These are phyloP conservation scores for Misgurnus anguillicaudatus DNA, from an alignment of 2,113 vertebrate genomes.

Conservation along the genomic window DNA sequence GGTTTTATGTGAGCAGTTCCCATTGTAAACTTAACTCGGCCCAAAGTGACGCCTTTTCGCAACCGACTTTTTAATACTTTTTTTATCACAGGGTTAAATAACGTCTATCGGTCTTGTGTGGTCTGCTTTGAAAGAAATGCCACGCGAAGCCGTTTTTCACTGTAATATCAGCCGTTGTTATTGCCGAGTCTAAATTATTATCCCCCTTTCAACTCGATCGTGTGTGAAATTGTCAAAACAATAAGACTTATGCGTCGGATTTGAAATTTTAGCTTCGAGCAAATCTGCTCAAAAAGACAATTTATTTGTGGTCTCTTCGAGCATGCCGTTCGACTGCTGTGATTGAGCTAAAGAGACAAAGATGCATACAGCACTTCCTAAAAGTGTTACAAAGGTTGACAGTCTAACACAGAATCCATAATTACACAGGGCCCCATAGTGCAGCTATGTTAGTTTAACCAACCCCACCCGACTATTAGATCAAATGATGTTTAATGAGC, in stretches of 20 bases:
- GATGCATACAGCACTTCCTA: slow-evolving; percentile 30
- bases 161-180: slow-evolving; percentile 41
- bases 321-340: slow-evolving; percentile 21
- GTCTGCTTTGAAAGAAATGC: slow-evolving; percentile 20
- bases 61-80: slow-evolving; percentile 42
- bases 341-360: slow-evolving; percentile 37
- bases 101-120: slow-evolving; percentile 48
- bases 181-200: slow-evolving; percentile 26
- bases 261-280: slow-evolving; percentile 28
- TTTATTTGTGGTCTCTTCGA: slow-evolving; percentile 11
- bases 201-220: slow-evolving; percentile 31
- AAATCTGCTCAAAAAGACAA: slow-evolving; percentile 10
- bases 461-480: slow-evolving; percentile 78
- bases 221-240: slow-evolving; percentile 44
- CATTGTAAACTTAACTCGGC: slow-evolving; percentile 62
- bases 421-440: slow-evolving; percentile 65
- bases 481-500: slow-evolving; percentile 80
- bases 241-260: slow-evolving; percentile 28
- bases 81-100: slow-evolving; percentile 45
- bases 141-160: slow-evolving; percentile 1
- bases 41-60: slow-evolving; percentile 48
- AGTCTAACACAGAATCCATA: slow-evolving; percentile 40
- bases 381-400: slow-evolving; percentile 45
- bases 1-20: slow-evolving; percentile 70
- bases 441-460: slow-evolving; percentile 75